phyloP scores from a whole-genome alignment of 2,797 vertebrate species.

The Sebastes dallii region DNA sequence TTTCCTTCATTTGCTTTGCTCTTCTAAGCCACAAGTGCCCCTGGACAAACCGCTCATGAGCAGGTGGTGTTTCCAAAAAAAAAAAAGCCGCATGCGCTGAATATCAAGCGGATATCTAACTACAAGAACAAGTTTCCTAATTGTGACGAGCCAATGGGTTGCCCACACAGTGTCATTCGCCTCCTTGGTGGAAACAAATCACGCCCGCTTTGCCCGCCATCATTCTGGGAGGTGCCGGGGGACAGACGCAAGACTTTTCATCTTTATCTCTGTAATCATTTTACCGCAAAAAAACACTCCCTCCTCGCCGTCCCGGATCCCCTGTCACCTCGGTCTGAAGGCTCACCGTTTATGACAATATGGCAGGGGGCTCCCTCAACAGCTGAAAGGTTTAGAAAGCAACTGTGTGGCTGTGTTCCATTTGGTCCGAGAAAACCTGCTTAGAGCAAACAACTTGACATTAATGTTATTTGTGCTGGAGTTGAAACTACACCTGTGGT shows the following conservation, averaged over 20 bases:
- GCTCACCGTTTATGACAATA: constrained; percentile 63
- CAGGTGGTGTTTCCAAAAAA: constrained; percentile 9
- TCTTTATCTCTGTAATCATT: constrained; percentile 73
- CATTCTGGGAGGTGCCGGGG: constrained; percentile 31
- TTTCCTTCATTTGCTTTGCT: constrained; percentile 10
- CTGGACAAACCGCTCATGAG: constrained; percentile 9
- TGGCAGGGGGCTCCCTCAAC: constrained; percentile 56
- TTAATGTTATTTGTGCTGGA: constrained; percentile 15
- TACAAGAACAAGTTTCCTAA: constrained; percentile 54
- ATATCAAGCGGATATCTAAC: constrained; percentile 28
- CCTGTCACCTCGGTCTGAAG: constrained; percentile 56
- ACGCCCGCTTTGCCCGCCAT: neutral
- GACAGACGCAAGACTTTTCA: constrained; percentile 66
- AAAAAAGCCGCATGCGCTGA: neutral
- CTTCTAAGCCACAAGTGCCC: neutral
- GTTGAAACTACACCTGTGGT: neutral
- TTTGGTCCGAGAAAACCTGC: constrained; percentile 35
- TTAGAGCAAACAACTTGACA: constrained; percentile 23
- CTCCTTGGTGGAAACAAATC: constrained; percentile 57
- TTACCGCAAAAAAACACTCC: constrained; percentile 31
- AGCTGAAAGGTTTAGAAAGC: constrained; percentile 49
- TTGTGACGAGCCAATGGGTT: constrained; percentile 42
- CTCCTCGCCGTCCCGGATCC: constrained; percentile 33
- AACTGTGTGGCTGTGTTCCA: constrained; percentile 10
- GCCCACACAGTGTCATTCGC: constrained; percentile 22